These are phyloP conservation scores for Sphecodes monilicornis DNA, from an alignment of 2,888 invertebrate genomes.

Conservation along the genomic window DNA sequence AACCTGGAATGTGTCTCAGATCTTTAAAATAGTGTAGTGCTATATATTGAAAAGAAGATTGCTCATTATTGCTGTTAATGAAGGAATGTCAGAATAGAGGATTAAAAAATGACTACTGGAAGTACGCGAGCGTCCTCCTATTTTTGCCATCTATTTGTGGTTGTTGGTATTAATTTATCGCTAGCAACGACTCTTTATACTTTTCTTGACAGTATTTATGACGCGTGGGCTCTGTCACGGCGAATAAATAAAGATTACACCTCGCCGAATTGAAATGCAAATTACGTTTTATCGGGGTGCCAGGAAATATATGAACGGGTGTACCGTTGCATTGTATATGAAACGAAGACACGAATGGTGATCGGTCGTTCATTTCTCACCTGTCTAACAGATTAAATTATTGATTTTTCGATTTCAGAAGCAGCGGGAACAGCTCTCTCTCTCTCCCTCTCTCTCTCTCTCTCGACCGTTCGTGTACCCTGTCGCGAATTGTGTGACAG, in stretches of 20 bases:
- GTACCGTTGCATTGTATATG: background rate
- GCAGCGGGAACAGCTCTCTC: no score
- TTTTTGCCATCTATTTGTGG: background rate
- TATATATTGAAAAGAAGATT: no score
- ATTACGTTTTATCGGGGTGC: constrained; percentile 1
- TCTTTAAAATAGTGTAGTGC: no score
- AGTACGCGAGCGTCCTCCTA: background rate
- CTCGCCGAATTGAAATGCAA: constrained; percentile 8
- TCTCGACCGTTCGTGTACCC: background rate
- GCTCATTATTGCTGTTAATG: no score
- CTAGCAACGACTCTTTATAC: background rate
- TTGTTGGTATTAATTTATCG: background rate
- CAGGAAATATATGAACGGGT: background rate
- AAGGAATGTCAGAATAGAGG: background rate
- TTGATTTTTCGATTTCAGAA: background rate
- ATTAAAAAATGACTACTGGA: background rate
- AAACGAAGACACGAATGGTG: constrained; percentile 9
- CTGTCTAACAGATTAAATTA: constrained; percentile 9
- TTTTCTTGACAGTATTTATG: background rate
- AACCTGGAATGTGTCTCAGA: no score
- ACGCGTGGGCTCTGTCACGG: background rate
- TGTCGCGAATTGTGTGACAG: constrained; percentile 14
- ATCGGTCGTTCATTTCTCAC: constrained; percentile 13
- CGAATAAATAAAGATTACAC: constrained; percentile 13
- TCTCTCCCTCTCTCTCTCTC: background rate